These are phyloP conservation scores for Gracilinanus agilis DNA, from an alignment of 2,113 vertebrate species.

Conservation along the genomic window DNA sequence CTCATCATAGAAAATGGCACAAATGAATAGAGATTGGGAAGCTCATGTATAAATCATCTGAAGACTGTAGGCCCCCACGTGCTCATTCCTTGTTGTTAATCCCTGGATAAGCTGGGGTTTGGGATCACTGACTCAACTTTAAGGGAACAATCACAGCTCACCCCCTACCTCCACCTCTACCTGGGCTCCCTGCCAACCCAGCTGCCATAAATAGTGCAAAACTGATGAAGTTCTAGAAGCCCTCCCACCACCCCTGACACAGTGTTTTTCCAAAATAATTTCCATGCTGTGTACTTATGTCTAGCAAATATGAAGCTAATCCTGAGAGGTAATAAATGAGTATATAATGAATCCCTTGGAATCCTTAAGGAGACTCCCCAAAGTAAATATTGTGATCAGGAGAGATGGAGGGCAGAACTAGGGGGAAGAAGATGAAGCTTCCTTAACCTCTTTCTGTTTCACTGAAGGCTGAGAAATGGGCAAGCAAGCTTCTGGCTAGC, in stretches of 20 bases:
- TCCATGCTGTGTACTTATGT: slow-evolving; percentile 40
- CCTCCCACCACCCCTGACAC: slow-evolving; percentile 25
- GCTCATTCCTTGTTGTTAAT: neutral
- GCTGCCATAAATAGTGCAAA: slow-evolving; percentile 33
- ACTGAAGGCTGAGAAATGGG: neutral
- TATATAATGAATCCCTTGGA: slow-evolving; percentile 50
- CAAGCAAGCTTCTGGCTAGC: neutral
- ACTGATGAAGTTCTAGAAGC: slow-evolving; percentile 50
- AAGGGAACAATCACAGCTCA: slow-evolving; percentile 36
- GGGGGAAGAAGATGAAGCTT: neutral
- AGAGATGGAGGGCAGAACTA: neutral
- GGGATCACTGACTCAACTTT: neutral
- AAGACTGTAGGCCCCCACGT: neutral
- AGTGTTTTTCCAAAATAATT: slow-evolving; percentile 59
- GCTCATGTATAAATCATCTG: neutral
- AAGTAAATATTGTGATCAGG: slow-evolving; percentile 11
- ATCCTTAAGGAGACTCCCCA: slow-evolving; percentile 6
- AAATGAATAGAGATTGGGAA: neutral
- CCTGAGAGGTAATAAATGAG: slow-evolving; percentile 15
- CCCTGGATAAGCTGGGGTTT: neutral
- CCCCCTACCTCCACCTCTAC: slow-evolving; percentile 7
- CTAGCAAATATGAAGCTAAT: slow-evolving; percentile 60
- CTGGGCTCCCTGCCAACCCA: slow-evolving; percentile 31
- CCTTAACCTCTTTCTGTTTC: slow-evolving; percentile 47
- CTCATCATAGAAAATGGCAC: neutral